These are phyloP conservation scores for Tinamus major DNA, from an alignment of 2,797 vertebrate genomes.

Conservation along the genomic window DNA sequence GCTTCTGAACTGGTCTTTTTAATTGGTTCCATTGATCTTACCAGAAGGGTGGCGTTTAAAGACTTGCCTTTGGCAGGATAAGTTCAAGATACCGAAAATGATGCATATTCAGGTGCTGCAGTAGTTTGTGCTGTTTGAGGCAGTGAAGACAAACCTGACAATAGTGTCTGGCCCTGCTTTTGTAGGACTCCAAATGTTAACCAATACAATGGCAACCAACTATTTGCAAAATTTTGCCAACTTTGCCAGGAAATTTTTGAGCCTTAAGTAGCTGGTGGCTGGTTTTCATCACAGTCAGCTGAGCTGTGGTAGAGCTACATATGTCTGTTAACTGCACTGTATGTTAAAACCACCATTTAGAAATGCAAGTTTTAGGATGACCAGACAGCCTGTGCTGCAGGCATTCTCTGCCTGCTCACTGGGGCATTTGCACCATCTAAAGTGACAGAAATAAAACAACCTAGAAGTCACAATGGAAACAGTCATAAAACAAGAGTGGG, in stretches of 20 bases:
- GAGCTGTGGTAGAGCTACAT: not conserved
- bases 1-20: not conserved
- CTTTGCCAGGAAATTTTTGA: not conserved
- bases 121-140: not conserved
- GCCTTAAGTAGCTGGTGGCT: not conserved
- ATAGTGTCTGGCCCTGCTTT: not conserved
- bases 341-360: not conserved
- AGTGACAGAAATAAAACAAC: not conserved
- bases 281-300: not conserved
- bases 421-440: not conserved
- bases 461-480: too few relatives aligned
- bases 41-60: not conserved
- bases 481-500: not conserved
- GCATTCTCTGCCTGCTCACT: not conserved
- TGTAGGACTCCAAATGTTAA: not conserved
- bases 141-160: rapidly evolving
- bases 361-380: not conserved
- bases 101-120: rapidly evolving
- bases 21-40: not conserved
- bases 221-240: not conserved
- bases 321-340: rapidly evolving
- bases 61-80: not conserved
- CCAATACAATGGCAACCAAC: not conserved
- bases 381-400: not conserved
- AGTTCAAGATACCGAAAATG: not conserved